Evolutionary conservation across 2,888 invertebrate species (phyloP).

Genomic region (Magallana nippona): DNA sequence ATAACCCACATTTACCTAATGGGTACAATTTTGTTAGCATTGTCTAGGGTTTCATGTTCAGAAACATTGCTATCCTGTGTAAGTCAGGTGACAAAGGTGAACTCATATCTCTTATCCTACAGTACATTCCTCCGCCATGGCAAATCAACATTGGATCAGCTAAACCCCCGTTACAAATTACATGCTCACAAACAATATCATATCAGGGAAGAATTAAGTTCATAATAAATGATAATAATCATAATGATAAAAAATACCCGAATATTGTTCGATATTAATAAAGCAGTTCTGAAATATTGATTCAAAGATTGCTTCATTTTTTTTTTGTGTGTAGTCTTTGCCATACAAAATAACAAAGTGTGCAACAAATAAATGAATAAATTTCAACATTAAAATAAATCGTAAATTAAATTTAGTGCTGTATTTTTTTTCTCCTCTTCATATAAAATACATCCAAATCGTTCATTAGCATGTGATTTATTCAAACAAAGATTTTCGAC

Average conservation of each 20-base stretch:
- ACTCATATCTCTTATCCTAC: conserved; percentile 24
- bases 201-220: background rate
- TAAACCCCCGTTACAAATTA: background rate
- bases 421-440: background rate
- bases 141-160: background rate
- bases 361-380: too few species aligned
- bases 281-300: too few species aligned
- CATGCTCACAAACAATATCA: background rate
- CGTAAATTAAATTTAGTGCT: background rate
- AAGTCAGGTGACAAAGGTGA: conserved; percentile 17
- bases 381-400: too few species aligned
- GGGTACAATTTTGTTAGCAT: too few species aligned
- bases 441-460: background rate
- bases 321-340: too few species aligned
- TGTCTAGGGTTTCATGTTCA: background rate
- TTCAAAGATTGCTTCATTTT: too few species aligned
- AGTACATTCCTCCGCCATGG: background rate
- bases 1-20: too few species aligned
- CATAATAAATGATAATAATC: too few species aligned
- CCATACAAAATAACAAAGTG: too few species aligned
- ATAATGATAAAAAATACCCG: too few species aligned
- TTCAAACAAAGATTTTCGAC: background rate
- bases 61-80: background rate
- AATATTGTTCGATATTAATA: too few species aligned
- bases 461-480: background rate